Evolutionary conservation across 2,113 vertebrate genomes (phyloP), one percentile per base, ranked within the genome.

Genomic region (Platichthys stellatus): DNA sequence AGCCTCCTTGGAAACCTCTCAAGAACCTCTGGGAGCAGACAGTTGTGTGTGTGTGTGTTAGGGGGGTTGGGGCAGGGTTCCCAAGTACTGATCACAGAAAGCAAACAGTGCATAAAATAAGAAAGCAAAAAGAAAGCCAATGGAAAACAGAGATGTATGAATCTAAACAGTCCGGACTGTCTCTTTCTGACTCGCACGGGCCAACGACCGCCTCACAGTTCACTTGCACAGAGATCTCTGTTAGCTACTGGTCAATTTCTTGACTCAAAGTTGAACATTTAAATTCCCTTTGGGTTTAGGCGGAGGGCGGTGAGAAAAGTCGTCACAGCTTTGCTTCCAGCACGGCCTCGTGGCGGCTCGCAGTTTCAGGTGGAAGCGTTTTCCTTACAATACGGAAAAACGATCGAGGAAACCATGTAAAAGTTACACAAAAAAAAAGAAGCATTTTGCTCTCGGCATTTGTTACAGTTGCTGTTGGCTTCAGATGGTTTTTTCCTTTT

Each of bases 251-350:
- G 90, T 84, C 81, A 80, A 70, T 74, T 74, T 81, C 58, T 76
- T 35, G 21, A 82, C 82, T 76, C 59, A 71, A 74, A 81, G 79
- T 85, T 79, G 78, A 88, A 79, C 74, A 4, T 73, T 60, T 60
- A 69, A 74, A 86, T 84, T 88, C 85, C 90, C 79, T 90, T 87
- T 89, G 85, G 85, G 81, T 82, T 89, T 72, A 75, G 86, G 72
- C 54, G 72, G 63, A 79, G 70, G 61, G 69, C 49, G 74, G 69
- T 72, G 81, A 89, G 79, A 81, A 81, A 70, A 87, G 82, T 87
- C 79, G 73, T 86, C 89, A 86, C 86, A 83, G 88, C 82, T 76
- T 78, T 65, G 82, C 88, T 81, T 74, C 78, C 83, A 85, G 88
- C 71, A 13, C 63, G 21, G 47, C 2, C 81, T 86, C 84, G 68